A percentile compares a stretch with the other conserved stretches of the same genome.
These are phyloP conservation scores for Chrysochloris asiatica DNA, from an alignment of 2,113 vertebrate species.

Conservation along the genomic window DNA sequence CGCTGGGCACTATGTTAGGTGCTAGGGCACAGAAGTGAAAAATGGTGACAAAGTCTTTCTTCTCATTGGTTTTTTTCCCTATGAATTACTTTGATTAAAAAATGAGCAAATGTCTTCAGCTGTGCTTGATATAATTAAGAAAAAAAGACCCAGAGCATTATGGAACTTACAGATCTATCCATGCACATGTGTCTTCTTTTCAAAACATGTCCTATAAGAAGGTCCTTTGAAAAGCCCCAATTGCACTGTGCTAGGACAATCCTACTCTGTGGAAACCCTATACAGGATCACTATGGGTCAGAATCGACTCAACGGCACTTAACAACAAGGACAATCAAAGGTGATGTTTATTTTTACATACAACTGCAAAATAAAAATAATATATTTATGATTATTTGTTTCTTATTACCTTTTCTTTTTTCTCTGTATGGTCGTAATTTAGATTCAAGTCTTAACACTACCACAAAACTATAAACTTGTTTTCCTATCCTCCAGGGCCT, in stretches of 20 bases:
- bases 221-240: not conserved
- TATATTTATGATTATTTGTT: not conserved
- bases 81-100: not conserved
- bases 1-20: not conserved
- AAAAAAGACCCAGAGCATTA: not conserved
- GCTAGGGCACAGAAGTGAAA: not conserved
- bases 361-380: not conserved
- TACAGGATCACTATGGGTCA: too few relatives aligned
- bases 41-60: not conserved
- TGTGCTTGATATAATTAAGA: not conserved
- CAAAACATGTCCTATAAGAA: not conserved
- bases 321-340: not conserved
- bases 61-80: not conserved
- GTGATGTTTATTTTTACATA: not conserved
- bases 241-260: too few relatives aligned
- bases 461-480: not conserved
- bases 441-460: not conserved
- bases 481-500: not conserved
- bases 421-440: not conserved
- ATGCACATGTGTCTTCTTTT: not conserved
- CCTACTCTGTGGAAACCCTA: too few relatives aligned
- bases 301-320: too few relatives aligned
- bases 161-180: slow-evolving; percentile 11
- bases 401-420: not conserved
- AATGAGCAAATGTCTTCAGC: not conserved